These are phyloP conservation scores for Addax nasomaculatus DNA, from an alignment of 2,113 vertebrate genomes.

Conservation along the genomic window DNA sequence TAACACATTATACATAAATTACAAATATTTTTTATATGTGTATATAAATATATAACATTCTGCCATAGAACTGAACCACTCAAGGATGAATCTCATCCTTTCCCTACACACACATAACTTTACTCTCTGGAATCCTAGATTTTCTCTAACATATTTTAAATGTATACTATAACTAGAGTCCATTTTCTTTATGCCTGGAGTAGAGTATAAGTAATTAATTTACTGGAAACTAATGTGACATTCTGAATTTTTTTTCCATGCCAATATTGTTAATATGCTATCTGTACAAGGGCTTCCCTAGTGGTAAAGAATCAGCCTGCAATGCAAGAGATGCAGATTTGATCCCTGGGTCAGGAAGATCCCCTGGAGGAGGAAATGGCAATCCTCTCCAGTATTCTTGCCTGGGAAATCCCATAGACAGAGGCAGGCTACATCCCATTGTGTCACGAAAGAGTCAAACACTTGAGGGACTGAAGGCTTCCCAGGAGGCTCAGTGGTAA, in stretches of 20 bases:
- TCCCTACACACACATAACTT: neutral
- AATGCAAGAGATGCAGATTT: neutral
- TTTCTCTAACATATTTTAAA: neutral
- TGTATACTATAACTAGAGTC: neutral
- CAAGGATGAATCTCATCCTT: neutral
- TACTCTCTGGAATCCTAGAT: neutral
- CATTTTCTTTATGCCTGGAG: neutral
- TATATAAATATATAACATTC: neutral
- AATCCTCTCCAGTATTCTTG: neutral
- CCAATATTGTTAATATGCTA: neutral
- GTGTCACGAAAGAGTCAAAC: neutral
- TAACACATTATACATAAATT: neutral
- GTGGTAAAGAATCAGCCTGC: neutral
- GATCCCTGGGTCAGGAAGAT: neutral
- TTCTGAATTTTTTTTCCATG: neutral
- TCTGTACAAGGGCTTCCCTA: neutral
- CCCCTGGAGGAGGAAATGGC: neutral
- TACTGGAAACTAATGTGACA: neutral
- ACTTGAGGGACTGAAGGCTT: neutral
- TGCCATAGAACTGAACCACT: neutral
- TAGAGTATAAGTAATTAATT: neutral
- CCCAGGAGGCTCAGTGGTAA: neutral
- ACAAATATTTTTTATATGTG: neutral
- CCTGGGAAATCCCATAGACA: neutral
- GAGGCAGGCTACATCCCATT: neutral